A percentile compares a stretch with the other conserved stretches of the same genome.
Conservation (phyloP, 2,113 vertebrate genomes). For the Megaceryle maxima region DNA sequence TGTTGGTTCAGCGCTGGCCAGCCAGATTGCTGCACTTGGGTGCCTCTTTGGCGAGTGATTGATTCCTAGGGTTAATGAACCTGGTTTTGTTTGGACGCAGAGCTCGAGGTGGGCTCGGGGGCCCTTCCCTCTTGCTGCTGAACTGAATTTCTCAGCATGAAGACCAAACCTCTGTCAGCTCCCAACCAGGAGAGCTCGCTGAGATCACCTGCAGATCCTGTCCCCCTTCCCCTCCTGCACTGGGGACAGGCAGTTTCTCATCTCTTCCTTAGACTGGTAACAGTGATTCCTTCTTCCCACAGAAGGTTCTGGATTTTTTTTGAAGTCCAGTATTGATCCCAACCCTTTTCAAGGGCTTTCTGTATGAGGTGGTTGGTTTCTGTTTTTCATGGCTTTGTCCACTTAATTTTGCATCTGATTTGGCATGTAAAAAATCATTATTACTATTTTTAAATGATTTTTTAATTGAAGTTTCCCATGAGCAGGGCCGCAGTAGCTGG, state of each 20-base stretch:
- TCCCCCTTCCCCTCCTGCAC: background rate
- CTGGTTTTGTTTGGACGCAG: background rate
- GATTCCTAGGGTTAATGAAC: rapidly evolving
- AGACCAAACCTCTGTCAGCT: background rate
- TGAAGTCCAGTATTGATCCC: rapidly evolving
- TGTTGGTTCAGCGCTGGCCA: background rate
- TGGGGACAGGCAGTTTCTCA: background rate
- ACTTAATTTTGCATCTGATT: background rate
- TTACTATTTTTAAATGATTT: rapidly evolving
- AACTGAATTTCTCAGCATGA: background rate
- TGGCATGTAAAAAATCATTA: background rate
- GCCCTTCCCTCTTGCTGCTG: background rate
- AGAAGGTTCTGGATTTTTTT: background rate
- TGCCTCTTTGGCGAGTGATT: rapidly evolving
- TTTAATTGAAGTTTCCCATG: rapidly evolving
- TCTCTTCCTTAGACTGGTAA: background rate
- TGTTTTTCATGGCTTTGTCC: background rate
- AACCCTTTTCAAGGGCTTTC: background rate
- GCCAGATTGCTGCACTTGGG: background rate
- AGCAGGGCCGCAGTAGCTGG: background rate
- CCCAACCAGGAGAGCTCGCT: background rate
- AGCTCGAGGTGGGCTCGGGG: background rate
- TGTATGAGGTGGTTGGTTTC: background rate
- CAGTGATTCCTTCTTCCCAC: rapidly evolving
- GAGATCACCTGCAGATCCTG: background rate